Base-by-base conservation (phyloP, 2,113 vertebrate species). In the Nicator chloris region DNA sequence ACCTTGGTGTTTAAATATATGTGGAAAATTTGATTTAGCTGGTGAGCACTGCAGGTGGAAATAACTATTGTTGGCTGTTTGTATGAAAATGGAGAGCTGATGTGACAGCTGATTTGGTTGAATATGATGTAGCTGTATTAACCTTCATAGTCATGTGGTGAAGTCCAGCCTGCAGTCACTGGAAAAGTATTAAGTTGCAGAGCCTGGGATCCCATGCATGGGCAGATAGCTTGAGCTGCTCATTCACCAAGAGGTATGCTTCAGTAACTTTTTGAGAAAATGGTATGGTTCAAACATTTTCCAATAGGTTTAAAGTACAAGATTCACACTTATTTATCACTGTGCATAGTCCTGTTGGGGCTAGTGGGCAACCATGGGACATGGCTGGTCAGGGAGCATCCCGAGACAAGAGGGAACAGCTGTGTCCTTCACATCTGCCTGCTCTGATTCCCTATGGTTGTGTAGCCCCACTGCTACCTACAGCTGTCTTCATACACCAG, bases 81-180 rank as follows among this genome's bases (percentile, higher is more conserved):
- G 51, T 49, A 27, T 53, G 51, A 71, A 90, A 90, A 86, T 14
- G 68, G 39, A 90, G 50, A 81, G 79, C 76, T 80, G 79, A 93
- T 96, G 64, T 71, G 94, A 95, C 82, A 94, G 71, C 27, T 90
- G 82, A 86, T 90, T 90, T 68, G 51, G 79, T 1, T 88, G 79
- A 92, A 75, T 35, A 7, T 80, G 71, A 37, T 5, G 7, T 53
- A 83, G 56, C 20, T 72, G 26, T 60, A 59, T 86, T 66, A 93
- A 81, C 42, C 31, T 18, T 0, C 39, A 60, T 9, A 40, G 75
- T 40, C 7, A n/a, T 13, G 27, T 70, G 39, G 3, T 54, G 24
- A 73, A n/a, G 27, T 64, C 72, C 20, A 21, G 50, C 22, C 14
- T 77, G 39, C 61, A 27, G 40, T 63, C 44, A 83, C 51, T 37